Conservation (phyloP, 1,140 invertebrate genomes). For the Tetramorium parvispinum region DNA sequence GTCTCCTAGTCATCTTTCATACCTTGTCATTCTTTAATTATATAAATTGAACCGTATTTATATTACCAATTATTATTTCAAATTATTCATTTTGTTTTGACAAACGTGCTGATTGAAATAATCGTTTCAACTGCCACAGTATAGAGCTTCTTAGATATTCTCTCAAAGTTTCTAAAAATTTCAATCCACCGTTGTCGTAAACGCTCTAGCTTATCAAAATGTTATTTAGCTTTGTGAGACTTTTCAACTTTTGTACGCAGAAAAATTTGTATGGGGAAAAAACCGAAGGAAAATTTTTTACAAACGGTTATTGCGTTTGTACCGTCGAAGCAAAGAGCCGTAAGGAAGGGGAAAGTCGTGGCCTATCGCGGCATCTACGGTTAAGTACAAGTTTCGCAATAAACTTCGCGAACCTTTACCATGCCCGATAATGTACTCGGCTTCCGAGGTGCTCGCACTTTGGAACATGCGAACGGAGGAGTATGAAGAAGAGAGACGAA, state of each 20-base stretch:
- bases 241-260: background rate
- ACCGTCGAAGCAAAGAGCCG: background rate
- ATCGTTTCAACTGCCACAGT: background rate
- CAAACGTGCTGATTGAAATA: background rate
- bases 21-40: background rate
- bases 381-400: slow-evolving; percentile 63
- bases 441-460: slow-evolving; percentile 30
- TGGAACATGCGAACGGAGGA: slow-evolving; percentile 36
- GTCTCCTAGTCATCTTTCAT: background rate
- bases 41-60: background rate
- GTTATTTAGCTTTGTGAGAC: background rate
- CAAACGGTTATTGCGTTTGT: background rate
- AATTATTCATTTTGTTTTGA: background rate
- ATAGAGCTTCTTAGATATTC: background rate
- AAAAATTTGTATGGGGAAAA: slow-evolving; percentile 4
- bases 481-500: background rate
- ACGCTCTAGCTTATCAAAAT: background rate
- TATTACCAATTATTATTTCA: background rate
- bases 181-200: background rate
- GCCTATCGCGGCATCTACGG: slow-evolving; percentile 50
- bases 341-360: slow-evolving; percentile 35
- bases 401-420: slow-evolving; percentile 61
- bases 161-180: background rate
- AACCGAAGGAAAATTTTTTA: background rate
- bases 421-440: slow-evolving; percentile 47